Evolutionary conservation across 2,888 invertebrate genomes (phyloP).

Genomic region (Caradrina clavipalpis): DNA sequence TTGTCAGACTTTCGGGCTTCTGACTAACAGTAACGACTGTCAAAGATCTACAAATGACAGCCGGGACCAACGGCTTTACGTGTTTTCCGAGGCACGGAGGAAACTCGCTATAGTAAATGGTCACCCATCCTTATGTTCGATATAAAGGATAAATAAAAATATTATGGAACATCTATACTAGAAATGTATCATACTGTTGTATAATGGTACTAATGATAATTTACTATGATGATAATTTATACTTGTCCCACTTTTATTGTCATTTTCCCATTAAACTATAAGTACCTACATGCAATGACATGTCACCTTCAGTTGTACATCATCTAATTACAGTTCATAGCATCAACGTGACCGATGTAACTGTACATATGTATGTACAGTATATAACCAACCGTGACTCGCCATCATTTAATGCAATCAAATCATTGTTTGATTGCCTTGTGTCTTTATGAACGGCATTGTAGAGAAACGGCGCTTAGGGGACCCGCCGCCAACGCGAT

Average conservation of each 20-base stretch:
- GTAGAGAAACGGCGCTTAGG: background rate
- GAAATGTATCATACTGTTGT: background rate
- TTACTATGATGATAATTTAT: background rate
- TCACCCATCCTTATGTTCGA: too few species aligned
- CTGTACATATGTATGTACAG: background rate
- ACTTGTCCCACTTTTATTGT: background rate
- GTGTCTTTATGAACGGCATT: background rate
- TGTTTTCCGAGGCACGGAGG: too few species aligned
- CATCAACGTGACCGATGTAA: background rate
- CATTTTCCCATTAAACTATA: slow-evolving; percentile 16
- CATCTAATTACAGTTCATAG: slow-evolving; percentile 7
- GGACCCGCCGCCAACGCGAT: background rate
- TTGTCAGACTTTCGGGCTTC: too few species aligned
- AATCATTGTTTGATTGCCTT: slow-evolving; percentile 11
- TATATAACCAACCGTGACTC: background rate
- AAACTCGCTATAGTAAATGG: too few species aligned
- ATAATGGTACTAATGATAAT: too few species aligned
- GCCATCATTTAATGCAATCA: slow-evolving; percentile 9
- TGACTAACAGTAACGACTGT: too few species aligned
- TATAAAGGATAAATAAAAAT: background rate
- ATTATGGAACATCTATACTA: background rate
- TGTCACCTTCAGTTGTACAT: background rate
- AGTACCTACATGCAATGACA: background rate
- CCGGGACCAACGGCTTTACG: too few species aligned
- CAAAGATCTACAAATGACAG: too few species aligned